Evolutionary conservation across 2,888 invertebrate species (phyloP), one percentile per base, ranked within the genome.

Genomic region (Lycophotia porphyrea): DNA sequence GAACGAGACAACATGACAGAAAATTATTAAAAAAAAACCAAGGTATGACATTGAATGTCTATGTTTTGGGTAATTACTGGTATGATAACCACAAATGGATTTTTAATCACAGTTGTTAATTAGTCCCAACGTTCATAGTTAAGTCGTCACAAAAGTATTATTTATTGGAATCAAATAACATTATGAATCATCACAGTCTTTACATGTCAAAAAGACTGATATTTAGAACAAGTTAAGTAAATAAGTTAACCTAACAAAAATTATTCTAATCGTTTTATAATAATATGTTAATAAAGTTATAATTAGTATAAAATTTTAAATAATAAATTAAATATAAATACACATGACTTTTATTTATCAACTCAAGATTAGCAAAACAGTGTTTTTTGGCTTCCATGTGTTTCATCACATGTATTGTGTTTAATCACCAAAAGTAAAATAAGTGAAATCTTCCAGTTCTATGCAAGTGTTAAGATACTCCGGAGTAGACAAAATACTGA

Each of bases 181-280:
- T 52, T 64, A 60, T 60, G 39, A 47, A 55, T 55, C 21, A 61
- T 13, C n/a, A 74, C 39, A 2, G 78, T 78, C 65, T 67, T 80
- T 65, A 44, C 24, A 55, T 24, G 39, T 55, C 24, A 5, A n/a
- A 44, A 78, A 68, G 79, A 79, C 81, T 79, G 79, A 31, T 68
- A 75, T 15, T 68, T 74, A 81, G 36, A n/a, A 58, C n/a, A 49
- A 18, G 36, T 21, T 39, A 13, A 47, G 5, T 34, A 18, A 0
- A 24, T 64, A 36, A 64, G n/a, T 21, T 18, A n/a, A 58, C 52
- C 36, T 47, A 34, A 5, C 31, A 27, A 49, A 70, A 71, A 55
- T 27, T 21, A 47, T 47, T 75, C 9, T 75, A 7, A 47, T 5
- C 11, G n/a, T 7, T 7, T 31, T 27, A n/a, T 39, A 31, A 31